A percentile compares a stretch with the other conserved stretches of the same genome.
phyloP scores from a whole-genome alignment of 2,797 vertebrate species.

The Poeciliopsis gracilis region DNA sequence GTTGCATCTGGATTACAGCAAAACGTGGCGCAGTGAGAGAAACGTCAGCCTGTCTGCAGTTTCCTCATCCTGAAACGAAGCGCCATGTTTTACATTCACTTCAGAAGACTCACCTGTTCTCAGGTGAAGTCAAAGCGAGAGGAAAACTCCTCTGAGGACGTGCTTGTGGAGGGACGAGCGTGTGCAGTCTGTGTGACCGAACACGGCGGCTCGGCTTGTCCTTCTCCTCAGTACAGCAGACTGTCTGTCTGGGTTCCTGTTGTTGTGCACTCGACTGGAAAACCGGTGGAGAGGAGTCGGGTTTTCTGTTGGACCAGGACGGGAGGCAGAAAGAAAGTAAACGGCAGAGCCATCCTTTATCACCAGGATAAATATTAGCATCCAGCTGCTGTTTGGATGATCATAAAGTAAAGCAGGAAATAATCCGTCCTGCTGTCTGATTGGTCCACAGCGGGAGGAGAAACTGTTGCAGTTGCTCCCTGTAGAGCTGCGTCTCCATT shows the following conservation, averaged over 20 bases:
- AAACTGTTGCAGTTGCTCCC: no score
- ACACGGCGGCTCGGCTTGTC: not conserved
- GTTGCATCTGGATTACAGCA: not conserved
- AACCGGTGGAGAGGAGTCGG: not conserved
- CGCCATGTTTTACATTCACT: not conserved
- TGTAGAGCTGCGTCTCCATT: no score
- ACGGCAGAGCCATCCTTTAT: not conserved
- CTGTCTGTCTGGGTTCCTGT: not conserved
- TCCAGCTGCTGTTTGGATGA: not conserved
- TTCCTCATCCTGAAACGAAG: not conserved
- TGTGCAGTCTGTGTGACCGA: not conserved
- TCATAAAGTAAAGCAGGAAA: not conserved
- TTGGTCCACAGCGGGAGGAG: no score
- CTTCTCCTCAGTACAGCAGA: not conserved
- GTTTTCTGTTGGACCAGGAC: not conserved
- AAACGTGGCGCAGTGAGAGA: not conserved
- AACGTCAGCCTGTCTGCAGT: not conserved
- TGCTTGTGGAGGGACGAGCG: not conserved
- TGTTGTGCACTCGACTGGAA: not conserved
- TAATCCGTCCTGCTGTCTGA: not conserved
- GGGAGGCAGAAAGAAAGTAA: not conserved
- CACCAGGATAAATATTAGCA: not conserved
- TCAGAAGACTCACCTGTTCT: not conserved
- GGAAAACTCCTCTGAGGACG: not conserved
- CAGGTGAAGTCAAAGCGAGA: not conserved